phyloP scores from a whole-genome alignment of 2,888 invertebrate species.

The Athetis lepigone region DNA sequence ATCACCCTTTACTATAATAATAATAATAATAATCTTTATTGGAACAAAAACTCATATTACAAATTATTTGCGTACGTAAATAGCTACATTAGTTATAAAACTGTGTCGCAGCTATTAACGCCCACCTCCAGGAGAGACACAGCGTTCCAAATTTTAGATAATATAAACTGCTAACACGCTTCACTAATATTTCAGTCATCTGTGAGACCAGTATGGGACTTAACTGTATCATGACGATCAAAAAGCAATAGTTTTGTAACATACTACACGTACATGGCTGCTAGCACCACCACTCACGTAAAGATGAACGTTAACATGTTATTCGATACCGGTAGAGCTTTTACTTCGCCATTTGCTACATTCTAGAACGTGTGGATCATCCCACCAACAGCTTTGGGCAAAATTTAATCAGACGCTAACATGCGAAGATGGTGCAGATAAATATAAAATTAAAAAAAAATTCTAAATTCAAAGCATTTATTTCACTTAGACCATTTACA shows the following conservation, averaged over 20 bases:
- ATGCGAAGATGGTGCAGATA: slow-evolving; percentile 22
- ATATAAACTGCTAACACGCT: slow-evolving; percentile 4
- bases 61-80: too few species aligned
- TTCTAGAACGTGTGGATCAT: slow-evolving; percentile 10
- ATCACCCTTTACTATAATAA: not conserved
- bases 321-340: slow-evolving; percentile 31
- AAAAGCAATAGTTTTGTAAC: slow-evolving; percentile 22
- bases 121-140: too few species aligned
- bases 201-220: not conserved
- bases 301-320: slow-evolving; percentile 23
- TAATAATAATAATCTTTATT: too few species aligned
- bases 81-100: too few species aligned
- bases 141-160: too few species aligned
- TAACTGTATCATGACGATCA: slow-evolving; percentile 14
- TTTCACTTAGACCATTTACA: too few species aligned
- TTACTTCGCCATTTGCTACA: slow-evolving; percentile 19
- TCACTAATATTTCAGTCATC: not conserved
- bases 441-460: too few species aligned
- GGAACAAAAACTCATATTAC: not conserved
- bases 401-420: slow-evolving; percentile 26
- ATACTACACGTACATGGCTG: slow-evolving; percentile 6
- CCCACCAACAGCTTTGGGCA: slow-evolving; percentile 1
- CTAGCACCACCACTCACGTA: slow-evolving; percentile 8
- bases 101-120: too few species aligned
- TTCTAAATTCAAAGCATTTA: too few species aligned